These are phyloP conservation scores for Rhinichthys osculus DNA, from an alignment of 2,797 vertebrate genomes.

Conservation along the genomic window DNA sequence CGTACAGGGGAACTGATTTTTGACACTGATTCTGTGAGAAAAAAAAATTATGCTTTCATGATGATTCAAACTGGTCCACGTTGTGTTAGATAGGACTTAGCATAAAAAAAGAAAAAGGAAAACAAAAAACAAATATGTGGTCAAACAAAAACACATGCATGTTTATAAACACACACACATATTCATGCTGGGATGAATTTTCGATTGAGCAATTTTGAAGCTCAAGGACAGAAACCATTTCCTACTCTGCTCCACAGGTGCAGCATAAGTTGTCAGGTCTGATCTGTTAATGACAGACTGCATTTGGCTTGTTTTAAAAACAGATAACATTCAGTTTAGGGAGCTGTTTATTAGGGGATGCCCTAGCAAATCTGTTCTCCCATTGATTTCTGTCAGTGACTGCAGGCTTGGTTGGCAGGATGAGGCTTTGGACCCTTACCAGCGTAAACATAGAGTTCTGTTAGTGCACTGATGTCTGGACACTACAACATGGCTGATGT, in stretches of 20 bases:
- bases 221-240: not conserved
- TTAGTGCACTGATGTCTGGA: slow-evolving; percentile 65
- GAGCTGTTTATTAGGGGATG: slow-evolving; percentile 38
- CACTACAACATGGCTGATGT: slow-evolving; percentile 74
- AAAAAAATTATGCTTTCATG: not conserved
- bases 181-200: not conserved
- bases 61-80: not conserved
- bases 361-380: slow-evolving; percentile 18
- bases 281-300: slow-evolving; percentile 10
- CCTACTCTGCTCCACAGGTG: not conserved
- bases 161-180: not conserved
- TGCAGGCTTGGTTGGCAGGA: slow-evolving; percentile 66
- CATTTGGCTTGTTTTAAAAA: slow-evolving; percentile 17
- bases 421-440: slow-evolving; percentile 68
- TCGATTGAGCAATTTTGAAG: not conserved
- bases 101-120: not conserved
- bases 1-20: not conserved
- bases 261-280: not conserved
- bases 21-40: not conserved
- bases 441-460: slow-evolving; percentile 73
- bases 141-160: not conserved
- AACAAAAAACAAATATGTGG: not conserved
- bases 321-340: slow-evolving; percentile 38
- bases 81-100: not conserved
- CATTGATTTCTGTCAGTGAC: slow-evolving; percentile 34